These are phyloP conservation scores for Euleptes europaea DNA, from an alignment of 2,113 vertebrate species.

Conservation along the genomic window DNA sequence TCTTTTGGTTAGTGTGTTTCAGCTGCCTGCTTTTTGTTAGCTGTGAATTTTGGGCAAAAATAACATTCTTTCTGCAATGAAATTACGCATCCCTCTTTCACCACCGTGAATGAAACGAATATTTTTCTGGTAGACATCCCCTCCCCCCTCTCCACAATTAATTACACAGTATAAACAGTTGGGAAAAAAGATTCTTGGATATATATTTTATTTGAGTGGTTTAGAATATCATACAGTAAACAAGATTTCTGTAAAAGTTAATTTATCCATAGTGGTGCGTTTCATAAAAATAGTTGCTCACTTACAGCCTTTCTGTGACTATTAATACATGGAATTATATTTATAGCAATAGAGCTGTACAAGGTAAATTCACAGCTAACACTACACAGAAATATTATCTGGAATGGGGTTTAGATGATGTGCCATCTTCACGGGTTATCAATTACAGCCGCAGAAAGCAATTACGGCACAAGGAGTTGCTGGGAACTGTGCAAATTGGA, in stretches of 20 bases:
- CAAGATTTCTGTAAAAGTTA: slow-evolving; percentile 99
- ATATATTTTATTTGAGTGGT: slow-evolving; percentile 98
- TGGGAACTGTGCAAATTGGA: slow-evolving; percentile 85
- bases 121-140: not conserved
- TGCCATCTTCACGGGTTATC: slow-evolving; percentile 88
- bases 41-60: not conserved
- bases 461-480: slow-evolving; percentile 83
- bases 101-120: not conserved
- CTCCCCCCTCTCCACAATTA: not conserved
- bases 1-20: not conserved
- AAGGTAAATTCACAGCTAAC: slow-evolving; percentile 95
- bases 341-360: slow-evolving; percentile 98
- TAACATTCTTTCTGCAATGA: rapidly evolving
- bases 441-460: slow-evolving; percentile 89
- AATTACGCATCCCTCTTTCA: not conserved
- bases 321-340: slow-evolving; percentile 97
- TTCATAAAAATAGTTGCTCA: slow-evolving; percentile 99
- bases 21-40: not conserved
- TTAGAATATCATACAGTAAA: slow-evolving; percentile 99
- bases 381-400: slow-evolving; percentile 96
- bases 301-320: slow-evolving; percentile 97
- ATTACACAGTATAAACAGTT: slow-evolving; percentile 65
- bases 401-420: slow-evolving; percentile 86
- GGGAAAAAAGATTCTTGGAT: slow-evolving; percentile 84
- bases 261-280: slow-evolving; percentile 98